These are phyloP conservation scores for Nycticryphes semicollaris DNA, from an alignment of 2,113 vertebrate genomes.

Conservation along the genomic window DNA sequence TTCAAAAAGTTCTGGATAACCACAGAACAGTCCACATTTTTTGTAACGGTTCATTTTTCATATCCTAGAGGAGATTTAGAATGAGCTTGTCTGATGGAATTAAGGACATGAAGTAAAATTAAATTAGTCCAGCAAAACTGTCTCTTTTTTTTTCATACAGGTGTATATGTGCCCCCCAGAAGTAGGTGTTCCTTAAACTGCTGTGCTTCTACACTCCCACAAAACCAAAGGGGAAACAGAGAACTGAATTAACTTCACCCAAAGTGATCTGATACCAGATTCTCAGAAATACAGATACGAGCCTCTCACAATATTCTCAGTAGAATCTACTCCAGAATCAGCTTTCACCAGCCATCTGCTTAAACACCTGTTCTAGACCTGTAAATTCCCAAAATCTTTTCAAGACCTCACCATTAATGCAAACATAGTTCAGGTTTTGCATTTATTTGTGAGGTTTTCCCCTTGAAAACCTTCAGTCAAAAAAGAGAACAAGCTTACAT, in stretches of 20 bases:
- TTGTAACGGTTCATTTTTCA: neutral
- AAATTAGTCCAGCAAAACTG: neutral
- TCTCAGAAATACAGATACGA: neutral
- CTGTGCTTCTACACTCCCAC: neutral
- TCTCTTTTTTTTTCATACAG: neutral
- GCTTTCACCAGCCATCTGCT: neutral
- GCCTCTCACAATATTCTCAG: neutral
- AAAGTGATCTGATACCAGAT: neutral
- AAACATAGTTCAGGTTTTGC: neutral
- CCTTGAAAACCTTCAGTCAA: neutral
- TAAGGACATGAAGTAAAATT: neutral
- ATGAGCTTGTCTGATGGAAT: neutral
- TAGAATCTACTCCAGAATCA: neutral
- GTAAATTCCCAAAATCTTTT: neutral
- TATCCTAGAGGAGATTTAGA: neutral
- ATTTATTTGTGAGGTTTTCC: neutral
- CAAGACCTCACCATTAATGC: neutral
- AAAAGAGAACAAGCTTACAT: neutral
- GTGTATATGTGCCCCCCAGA: fast-evolving
- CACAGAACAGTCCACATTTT: neutral
- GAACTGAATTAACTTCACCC: neutral
- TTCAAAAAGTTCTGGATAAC: neutral
- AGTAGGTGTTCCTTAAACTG: neutral
- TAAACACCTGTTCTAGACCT: neutral
- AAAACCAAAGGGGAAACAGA: neutral